Percentiles rank a stretch among this genome's conserved stretches.
Conservation (phyloP, 2,113 vertebrate species). For the Heteronetta atricapilla region DNA sequence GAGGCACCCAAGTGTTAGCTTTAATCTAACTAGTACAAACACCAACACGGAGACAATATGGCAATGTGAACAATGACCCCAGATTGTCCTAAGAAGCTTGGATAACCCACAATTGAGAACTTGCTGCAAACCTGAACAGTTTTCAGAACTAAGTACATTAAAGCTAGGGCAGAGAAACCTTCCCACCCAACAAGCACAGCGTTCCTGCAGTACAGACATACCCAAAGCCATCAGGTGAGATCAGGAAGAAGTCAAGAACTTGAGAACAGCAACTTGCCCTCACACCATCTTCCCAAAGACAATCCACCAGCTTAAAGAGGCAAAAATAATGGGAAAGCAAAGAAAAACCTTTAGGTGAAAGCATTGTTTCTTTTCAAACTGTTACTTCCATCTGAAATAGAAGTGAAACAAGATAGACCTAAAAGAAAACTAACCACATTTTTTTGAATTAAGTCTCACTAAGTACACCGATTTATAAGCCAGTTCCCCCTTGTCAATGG, state of each 20-base stretch:
- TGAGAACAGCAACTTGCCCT: neutral
- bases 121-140: neutral
- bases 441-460: neutral
- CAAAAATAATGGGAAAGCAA: neutral
- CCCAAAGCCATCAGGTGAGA: neutral
- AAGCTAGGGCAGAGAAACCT: neutral
- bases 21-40: neutral
- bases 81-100: neutral
- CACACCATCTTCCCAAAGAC: neutral
- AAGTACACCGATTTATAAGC: neutral
- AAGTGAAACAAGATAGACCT: neutral
- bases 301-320: neutral
- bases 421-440: neutral
- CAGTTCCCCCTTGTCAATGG: neutral
- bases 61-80: neutral
- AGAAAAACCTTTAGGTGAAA: neutral
- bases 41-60: neutral
- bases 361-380: neutral
- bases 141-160: neutral
- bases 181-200: neutral
- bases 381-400: neutral
- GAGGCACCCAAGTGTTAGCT: neutral
- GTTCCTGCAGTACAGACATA: neutral
- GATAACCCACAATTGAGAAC: neutral
- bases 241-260: neutral